Evolutionary conservation across 2,113 vertebrate species (phyloP).

Genomic region (Crotalus helleri): DNA sequence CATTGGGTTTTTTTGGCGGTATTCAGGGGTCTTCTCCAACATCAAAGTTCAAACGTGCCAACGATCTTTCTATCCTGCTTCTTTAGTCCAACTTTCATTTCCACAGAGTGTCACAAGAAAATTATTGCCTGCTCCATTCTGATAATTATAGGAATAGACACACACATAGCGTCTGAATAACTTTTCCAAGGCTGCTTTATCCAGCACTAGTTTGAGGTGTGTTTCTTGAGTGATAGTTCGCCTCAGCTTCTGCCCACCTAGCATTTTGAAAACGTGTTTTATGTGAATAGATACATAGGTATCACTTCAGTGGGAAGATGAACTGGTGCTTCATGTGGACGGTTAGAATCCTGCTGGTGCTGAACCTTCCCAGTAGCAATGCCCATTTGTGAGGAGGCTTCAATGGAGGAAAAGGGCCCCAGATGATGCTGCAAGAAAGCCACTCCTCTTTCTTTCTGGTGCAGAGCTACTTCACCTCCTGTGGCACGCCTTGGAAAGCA

Average conservation of each 20-base stretch:
- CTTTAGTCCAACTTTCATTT: neutral
- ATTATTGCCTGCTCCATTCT: neutral
- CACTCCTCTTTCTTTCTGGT: neutral
- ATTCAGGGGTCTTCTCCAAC: neutral
- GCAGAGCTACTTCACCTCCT: neutral
- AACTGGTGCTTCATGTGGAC: too few relatives aligned
- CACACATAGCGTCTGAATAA: neutral
- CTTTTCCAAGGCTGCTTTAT: neutral
- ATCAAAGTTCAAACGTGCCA: neutral
- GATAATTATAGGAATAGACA: neutral
- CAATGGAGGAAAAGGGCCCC: too few relatives aligned
- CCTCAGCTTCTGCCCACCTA: neutral
- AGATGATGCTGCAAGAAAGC: neutral
- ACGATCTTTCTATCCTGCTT: neutral
- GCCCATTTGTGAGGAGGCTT: neutral
- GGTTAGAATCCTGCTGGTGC: neutral
- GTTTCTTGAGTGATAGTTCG: neutral
- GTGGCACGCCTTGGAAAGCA: neutral
- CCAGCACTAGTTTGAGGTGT: neutral
- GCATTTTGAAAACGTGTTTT: neutral
- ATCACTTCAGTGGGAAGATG: neutral
- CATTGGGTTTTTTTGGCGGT: neutral
- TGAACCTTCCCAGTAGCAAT: neutral
- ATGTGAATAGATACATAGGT: neutral
- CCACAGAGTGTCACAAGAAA: neutral